Evolutionary conservation across 2,797 vertebrate genomes (phyloP), one percentile per base, ranked within the genome.

Genomic region (Gambusia yucatana): DNA sequence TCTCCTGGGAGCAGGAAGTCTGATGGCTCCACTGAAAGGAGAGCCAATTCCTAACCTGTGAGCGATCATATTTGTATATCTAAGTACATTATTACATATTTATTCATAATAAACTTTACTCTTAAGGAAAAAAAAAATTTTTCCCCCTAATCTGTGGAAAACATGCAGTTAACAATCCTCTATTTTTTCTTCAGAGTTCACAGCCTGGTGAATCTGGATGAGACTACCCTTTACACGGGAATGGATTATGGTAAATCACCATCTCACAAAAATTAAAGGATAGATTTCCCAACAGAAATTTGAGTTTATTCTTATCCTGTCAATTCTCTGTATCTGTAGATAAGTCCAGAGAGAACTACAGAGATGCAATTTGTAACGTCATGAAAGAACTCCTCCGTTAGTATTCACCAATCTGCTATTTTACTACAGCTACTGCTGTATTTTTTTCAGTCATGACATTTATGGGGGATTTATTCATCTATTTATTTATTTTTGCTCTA

Each of bases 371-470:
- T 91, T 97, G 97, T 81, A 91, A 84, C 65, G 96, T 98, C 82
- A 97, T 97, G 93, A 97, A 96, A 90, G 96, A 97, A 89, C 92
- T 99, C 84, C 95, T 99, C 76, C 96, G 98, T 99, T 96, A 96
- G 98, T 98, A 46, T 75, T 86, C n/a, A 3, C 33, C 57, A 39
- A 25, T 61, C 1, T n/a, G 4, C 3, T n/a, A 36, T 74, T 33
- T 39, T 59, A 70, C 33, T 71, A 43, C 10, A 57, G 28, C 22
- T 10, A 30, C 72, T 28, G 50, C 16, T 61, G 1, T 81, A 28
- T 44, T 8, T n/a, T 43, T n/a, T 48, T 14, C 11, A 14, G 17
- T 0, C 39, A 4, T 73, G 25, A 55, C 5, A 55, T 4, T 55
- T 55, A 55, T n/a, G 10, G 9, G 3, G 28, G 3, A 28, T 25